These are phyloP conservation scores for Neodon shergylaensis DNA, from an alignment of 2,113 vertebrate species.

Conservation along the genomic window DNA sequence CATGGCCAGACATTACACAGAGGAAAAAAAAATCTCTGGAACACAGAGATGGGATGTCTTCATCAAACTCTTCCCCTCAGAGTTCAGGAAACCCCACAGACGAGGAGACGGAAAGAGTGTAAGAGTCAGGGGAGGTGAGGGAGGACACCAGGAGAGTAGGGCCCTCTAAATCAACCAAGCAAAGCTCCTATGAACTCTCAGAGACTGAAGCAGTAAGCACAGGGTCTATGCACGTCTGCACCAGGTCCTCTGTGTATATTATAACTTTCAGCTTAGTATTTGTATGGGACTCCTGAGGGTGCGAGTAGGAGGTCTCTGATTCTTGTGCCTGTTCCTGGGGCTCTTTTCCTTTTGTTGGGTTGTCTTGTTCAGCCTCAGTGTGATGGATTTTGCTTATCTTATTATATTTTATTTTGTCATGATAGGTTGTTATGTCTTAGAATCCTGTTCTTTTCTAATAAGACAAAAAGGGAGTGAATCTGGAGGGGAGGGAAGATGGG, in stretches of 20 bases:
- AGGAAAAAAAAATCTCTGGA: not conserved
- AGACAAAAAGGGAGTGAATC: not conserved
- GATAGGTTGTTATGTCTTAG: not conserved
- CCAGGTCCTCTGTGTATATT: not conserved
- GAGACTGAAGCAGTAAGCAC: not conserved
- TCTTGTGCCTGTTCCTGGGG: not conserved
- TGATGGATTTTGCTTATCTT: not conserved
- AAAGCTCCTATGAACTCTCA: not conserved
- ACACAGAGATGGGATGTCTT: not conserved
- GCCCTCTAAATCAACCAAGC: not conserved
- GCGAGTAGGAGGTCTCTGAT: not conserved
- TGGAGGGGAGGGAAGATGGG: not conserved
- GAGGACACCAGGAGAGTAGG: not conserved
- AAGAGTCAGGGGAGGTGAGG: not conserved
- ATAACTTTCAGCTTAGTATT: not conserved
- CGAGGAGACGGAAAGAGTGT: not conserved
- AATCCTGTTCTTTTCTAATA: not conserved
- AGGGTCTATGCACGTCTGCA: not conserved
- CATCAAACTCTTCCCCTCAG: not conserved
- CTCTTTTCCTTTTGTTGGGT: not conserved
- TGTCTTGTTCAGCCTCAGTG: not conserved
- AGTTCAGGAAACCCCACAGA: not conserved
- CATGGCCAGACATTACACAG: not conserved
- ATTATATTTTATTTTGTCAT: not conserved
- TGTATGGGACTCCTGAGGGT: not conserved